Base-by-base conservation (phyloP, 2,888 invertebrate species). In the Oscheius sp. region DNA sequence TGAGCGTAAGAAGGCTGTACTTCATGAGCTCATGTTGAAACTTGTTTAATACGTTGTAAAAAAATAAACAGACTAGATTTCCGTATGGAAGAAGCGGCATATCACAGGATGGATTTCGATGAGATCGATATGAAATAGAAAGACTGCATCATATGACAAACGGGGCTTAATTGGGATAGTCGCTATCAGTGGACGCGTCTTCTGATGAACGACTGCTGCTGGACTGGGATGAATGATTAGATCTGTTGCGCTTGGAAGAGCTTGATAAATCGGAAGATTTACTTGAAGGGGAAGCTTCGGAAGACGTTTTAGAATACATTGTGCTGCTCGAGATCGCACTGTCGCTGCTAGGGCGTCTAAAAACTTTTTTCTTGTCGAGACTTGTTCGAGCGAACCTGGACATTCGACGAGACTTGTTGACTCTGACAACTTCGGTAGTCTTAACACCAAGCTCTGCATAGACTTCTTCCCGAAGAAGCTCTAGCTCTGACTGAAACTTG, bases 361-460 rank as follows among this genome's bases (percentile, higher is more conserved):
- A 68, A 55, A 33, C 1, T 11, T 3, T 37, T 13, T 11, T 51
- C 21, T 37, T 7, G 11, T 33, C 1, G 33, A 2, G 48, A 21
- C 21, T 21, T 21, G 21, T 21, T 21, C 21, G 0, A 0, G n/a
- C 29, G 51, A 21, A 51, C 53, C 55, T 37, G 35, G 35, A 32
- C 10, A 55, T 68, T 33, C 33, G 71, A 11, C 47, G n/a, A 35
- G 42, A 13, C n/a, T 70, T 57, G 21, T 32, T 57, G 3, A 70
- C 58, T 42, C 55, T 53, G 32, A 70, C 55, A 32, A 48, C 62
- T 35, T 60, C 62, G 4, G 59, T 33, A 29, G 9, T 59, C 2
- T 37, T 47, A 13, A 73, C 65, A 0, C 65, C 65, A 4, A 73
- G 48, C 32, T 73, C 73, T 35, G 62, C 33, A 63, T 73, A 73